Percentiles rank a stretch among this genome's conserved stretches.
These are phyloP conservation scores for Griposia aprilina DNA, from an alignment of 2,888 invertebrate genomes.

Conservation along the genomic window DNA sequence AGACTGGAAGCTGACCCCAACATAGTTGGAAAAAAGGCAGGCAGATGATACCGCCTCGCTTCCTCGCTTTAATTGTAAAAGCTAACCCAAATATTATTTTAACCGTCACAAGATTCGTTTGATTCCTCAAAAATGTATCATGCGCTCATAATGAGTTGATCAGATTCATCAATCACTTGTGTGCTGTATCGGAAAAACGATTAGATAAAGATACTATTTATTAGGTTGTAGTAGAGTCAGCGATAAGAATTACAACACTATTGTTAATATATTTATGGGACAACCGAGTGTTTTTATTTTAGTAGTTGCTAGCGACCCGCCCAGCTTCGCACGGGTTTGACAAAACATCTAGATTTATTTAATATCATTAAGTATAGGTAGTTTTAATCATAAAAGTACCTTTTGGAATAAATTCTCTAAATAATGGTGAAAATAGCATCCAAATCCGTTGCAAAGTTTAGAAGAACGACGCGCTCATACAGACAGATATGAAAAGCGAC, in stretches of 20 bases:
- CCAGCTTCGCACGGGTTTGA: too few species aligned
- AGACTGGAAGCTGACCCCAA: too few species aligned
- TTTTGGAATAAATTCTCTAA: too few species aligned
- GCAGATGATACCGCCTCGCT: not conserved
- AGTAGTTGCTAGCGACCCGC: not conserved
- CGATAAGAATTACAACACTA: conserved; percentile 46
- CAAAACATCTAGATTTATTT: too few species aligned
- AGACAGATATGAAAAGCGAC: too few species aligned
- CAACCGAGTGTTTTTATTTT: conserved; percentile 7
- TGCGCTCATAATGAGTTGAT: conserved; percentile 24
- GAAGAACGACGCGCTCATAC: too few species aligned
- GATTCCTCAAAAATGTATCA: conserved; percentile 29
- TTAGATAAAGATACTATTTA: conserved; percentile 44
- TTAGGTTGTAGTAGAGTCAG: conserved; percentile 30
- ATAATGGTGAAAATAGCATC: too few species aligned
- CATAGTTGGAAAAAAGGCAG: not conserved
- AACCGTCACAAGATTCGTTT: conserved; percentile 11
- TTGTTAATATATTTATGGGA: conserved; percentile 10
- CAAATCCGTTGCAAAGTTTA: too few species aligned
- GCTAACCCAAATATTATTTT: not conserved
- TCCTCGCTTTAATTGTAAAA: not conserved
- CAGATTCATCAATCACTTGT: conserved; percentile 52
- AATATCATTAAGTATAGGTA: too few species aligned
- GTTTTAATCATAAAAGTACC: too few species aligned
- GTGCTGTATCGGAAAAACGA: conserved; percentile 39